Percentiles rank a stretch among this genome's conserved stretches.
Conservation (phyloP, 2,113 vertebrate genomes). For the Microtus montanus region DNA sequence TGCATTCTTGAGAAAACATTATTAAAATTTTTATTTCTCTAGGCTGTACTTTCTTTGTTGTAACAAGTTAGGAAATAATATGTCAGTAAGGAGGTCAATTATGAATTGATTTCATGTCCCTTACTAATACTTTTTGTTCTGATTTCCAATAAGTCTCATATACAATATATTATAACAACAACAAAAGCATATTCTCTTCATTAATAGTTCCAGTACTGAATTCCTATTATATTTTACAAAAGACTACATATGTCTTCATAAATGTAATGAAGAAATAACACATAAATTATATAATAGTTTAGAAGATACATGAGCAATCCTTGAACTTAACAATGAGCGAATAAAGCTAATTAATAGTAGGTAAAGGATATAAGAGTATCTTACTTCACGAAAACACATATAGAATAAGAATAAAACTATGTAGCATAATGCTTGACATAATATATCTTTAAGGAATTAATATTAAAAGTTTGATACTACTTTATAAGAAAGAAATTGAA, state of each 20-base stretch:
- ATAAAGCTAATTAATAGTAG: background rate
- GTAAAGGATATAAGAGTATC: background rate
- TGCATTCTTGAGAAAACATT: background rate
- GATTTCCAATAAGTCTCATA: background rate
- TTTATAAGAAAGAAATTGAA: no score
- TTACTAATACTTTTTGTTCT: background rate
- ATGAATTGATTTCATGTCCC: constrained; percentile 17
- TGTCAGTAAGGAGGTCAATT: background rate
- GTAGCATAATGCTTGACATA: background rate
- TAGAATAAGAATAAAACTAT: background rate
- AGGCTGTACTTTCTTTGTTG: background rate
- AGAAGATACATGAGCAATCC: background rate
- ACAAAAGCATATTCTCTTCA: background rate
- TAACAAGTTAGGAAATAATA: background rate
- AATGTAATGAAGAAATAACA: background rate
- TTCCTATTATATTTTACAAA: background rate
- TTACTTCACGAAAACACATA: background rate
- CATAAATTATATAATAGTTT: background rate
- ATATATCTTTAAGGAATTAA: background rate
- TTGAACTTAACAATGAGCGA: background rate
- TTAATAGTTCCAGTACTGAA: background rate
- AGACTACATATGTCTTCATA: background rate
- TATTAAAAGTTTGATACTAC: background rate
- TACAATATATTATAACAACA: background rate
- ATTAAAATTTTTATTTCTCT: constrained; percentile 32